Conservation (phyloP, 1,140 invertebrate genomes). For the Mactra quadrangularis region DNA sequence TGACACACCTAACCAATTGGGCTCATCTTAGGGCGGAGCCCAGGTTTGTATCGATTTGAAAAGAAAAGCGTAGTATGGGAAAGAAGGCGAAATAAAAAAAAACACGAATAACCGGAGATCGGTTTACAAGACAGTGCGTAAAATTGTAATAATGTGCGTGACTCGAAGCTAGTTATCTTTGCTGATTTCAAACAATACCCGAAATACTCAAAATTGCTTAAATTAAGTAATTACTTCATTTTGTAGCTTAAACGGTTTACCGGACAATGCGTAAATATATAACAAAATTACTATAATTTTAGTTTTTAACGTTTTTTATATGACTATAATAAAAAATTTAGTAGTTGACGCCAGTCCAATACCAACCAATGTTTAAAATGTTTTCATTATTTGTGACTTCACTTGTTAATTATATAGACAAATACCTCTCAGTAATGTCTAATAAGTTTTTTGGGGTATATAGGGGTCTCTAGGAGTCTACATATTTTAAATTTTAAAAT, state of each 20-base stretch:
- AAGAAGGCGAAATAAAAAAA: neutral
- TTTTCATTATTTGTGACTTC: constrained; percentile 22
- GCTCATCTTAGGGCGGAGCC: neutral
- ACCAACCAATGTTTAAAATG: neutral
- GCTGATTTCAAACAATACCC: constrained; percentile 36
- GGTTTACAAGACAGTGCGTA: neutral
- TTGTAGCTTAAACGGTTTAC: constrained; percentile 52
- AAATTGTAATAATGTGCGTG: constrained; percentile 13
- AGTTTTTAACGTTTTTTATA: constrained; percentile 16
- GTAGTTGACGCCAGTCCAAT: constrained; percentile 21
- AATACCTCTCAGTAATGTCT: no score
- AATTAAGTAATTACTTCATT: constrained; percentile 51
- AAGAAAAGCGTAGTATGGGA: neutral
- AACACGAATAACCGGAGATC: no score
- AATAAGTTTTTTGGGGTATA: constrained; percentile 19
- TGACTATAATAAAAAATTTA: constrained; percentile 13
- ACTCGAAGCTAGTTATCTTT: constrained; percentile 17
- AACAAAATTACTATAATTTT: constrained; percentile 58
- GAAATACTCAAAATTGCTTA: constrained; percentile 54
- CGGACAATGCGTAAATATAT: constrained; percentile 50
- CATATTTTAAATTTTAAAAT: constrained; percentile 46
- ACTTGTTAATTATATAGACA: constrained; percentile 45
- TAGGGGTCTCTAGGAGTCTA: constrained; percentile 18
- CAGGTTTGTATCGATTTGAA: neutral
- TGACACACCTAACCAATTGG: neutral